Evolutionary conservation across 2,113 vertebrate genomes (phyloP).

Genomic region (Lepus americanus): DNA sequence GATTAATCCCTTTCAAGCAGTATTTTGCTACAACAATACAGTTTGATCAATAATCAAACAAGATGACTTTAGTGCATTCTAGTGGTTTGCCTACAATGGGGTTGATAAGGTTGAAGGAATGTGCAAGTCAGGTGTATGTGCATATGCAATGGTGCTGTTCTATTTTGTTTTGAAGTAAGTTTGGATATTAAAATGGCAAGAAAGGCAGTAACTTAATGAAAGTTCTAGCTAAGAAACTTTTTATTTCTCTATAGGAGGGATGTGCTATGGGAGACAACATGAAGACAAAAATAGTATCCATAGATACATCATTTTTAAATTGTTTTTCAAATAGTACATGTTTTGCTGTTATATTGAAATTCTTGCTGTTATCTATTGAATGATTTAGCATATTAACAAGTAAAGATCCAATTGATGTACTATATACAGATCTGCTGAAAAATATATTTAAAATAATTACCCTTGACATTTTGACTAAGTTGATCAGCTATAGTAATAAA

Average conservation of each 20-base stretch:
- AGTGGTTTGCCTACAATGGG: not conserved
- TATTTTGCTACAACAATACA: not conserved
- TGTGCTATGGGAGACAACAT: not conserved
- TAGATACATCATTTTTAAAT: not conserved
- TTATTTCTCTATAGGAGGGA: not conserved
- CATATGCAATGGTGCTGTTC: not conserved
- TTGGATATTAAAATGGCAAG: slow-evolving; percentile 24
- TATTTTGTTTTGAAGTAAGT: slow-evolving; percentile 7
- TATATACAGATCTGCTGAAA: slow-evolving; percentile 12
- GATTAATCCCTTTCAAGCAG: not conserved
- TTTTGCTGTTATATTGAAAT: not conserved
- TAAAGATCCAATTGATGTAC: slow-evolving; percentile 33
- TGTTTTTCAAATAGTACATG: not conserved
- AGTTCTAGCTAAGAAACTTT: slow-evolving; percentile 22
- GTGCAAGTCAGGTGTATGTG: not conserved
- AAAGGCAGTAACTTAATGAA: slow-evolving; percentile 25
- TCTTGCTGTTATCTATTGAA: slow-evolving; percentile 28
- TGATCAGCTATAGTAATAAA: slow-evolving; percentile 30
- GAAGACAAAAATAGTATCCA: not conserved
- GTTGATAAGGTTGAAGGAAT: not conserved
- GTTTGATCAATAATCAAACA: not conserved
- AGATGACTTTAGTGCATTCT: not conserved
- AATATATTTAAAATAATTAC: not conserved
- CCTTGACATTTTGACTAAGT: not conserved
- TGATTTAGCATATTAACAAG: slow-evolving; percentile 31